Percentiles rank a stretch among this genome's conserved stretches.
phyloP scores from a whole-genome alignment of 2,797 vertebrate genomes.

The Mycteria americana region DNA sequence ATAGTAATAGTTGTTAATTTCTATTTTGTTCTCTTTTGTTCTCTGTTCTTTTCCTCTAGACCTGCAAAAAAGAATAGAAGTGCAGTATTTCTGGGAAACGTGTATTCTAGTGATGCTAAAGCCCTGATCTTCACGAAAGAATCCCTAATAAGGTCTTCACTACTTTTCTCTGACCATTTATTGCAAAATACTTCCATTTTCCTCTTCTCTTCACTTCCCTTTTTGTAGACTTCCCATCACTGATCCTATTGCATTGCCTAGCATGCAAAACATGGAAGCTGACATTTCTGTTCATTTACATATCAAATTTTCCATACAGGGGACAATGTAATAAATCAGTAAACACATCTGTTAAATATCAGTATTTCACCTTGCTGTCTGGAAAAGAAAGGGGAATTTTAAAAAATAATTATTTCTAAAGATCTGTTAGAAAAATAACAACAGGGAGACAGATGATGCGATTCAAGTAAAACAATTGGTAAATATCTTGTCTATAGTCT shows the following conservation, averaged over 20 bases:
- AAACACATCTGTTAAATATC: neutral
- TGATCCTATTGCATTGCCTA: neutral
- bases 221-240: neutral
- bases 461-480: neutral
- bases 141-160: neutral
- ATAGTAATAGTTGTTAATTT: neutral
- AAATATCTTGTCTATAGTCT: neutral
- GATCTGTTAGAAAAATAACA: neutral
- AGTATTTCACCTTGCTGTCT: neutral
- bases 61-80: neutral
- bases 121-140: neutral
- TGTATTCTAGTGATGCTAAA: neutral
- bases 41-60: neutral
- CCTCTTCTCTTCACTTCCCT: neutral
- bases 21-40: neutral
- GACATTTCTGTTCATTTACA: neutral
- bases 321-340: conserved; percentile 29
- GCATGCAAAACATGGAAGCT: neutral
- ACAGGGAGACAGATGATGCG: neutral
- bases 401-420: neutral
- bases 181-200: neutral
- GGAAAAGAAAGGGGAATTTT: neutral
- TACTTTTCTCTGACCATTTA: neutral
- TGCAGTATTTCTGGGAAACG: neutral
- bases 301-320: neutral